phyloP scores from a whole-genome alignment of 2,113 vertebrate genomes.

The Melanostigma gelatinosum region DNA sequence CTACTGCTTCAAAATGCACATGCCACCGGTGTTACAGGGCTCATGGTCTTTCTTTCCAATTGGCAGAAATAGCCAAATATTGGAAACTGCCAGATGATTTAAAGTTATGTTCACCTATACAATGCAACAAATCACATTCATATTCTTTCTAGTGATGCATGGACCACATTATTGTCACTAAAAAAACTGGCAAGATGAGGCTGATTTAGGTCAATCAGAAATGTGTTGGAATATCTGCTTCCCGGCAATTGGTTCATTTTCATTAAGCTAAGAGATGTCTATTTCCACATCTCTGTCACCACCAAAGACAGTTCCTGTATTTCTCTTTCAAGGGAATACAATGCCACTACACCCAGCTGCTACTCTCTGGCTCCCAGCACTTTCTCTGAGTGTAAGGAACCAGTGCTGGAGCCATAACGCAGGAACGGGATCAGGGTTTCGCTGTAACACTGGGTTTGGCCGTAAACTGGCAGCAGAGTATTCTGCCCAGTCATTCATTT shows the following conservation, averaged over 20 bases:
- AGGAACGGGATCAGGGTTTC: neutral
- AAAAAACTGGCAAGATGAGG: neutral
- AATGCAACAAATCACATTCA: neutral
- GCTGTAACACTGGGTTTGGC: neutral
- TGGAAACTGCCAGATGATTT: neutral
- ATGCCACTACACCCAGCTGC: neutral
- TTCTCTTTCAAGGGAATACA: neutral
- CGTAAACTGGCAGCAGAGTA: neutral
- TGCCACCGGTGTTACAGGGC: neutral
- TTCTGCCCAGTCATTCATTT: neutral
- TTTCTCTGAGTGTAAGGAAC: no score
- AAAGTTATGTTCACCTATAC: neutral
- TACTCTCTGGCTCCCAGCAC: neutral
- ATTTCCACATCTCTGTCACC: neutral
- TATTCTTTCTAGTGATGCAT: neutral
- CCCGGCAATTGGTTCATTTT: no score
- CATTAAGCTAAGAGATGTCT: neutral
- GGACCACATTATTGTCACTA: neutral
- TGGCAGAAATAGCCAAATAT: neutral
- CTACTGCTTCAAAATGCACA: constrained; percentile 1
- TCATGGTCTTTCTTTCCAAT: neutral
- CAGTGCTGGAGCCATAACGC: no score
- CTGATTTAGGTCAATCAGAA: neutral
- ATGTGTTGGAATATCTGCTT: no score
- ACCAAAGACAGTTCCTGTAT: neutral